These are phyloP conservation scores for Solenopsis fugax DNA, from an alignment of 1,140 invertebrate species.

Conservation along the genomic window DNA sequence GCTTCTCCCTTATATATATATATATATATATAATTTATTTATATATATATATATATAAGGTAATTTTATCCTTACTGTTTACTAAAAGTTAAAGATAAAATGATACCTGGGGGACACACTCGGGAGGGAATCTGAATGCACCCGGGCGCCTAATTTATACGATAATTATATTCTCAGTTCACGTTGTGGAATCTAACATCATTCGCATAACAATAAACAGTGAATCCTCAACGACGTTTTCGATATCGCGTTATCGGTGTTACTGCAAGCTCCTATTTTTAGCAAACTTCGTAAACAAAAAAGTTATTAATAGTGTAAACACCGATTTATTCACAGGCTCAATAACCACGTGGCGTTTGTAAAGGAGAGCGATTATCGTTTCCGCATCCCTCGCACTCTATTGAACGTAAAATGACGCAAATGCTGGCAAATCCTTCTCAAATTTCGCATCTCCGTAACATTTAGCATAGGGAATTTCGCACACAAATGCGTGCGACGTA, in stretches of 20 bases:
- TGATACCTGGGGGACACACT: no score
- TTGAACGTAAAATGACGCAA: neutral
- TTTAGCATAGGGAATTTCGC: slow-evolving; percentile 56
- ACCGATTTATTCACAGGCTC: neutral
- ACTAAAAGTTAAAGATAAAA: no score
- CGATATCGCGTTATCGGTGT: slow-evolving; percentile 18
- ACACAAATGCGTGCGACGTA: neutral
- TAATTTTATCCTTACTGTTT: no score
- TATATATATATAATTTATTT: slow-evolving; percentile 20
- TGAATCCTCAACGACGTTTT: neutral
- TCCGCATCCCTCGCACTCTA: neutral
- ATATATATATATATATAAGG: neutral
- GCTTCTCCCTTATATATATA: no score
- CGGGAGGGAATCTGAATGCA: no score
- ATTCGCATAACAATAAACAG: neutral
- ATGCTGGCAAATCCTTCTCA: neutral
- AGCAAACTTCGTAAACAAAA: slow-evolving; percentile 12
- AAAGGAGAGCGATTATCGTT: neutral
- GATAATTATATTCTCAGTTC: slow-evolving; percentile 11
- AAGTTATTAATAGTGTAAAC: neutral
- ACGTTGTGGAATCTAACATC: neutral
- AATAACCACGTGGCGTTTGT: neutral
- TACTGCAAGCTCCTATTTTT: neutral
- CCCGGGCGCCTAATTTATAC: neutral
- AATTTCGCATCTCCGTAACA: neutral